Evolutionary conservation across 2,113 vertebrate genomes (phyloP), one percentile per base, ranked within the genome.

Genomic region (Notiomystis cincta): DNA sequence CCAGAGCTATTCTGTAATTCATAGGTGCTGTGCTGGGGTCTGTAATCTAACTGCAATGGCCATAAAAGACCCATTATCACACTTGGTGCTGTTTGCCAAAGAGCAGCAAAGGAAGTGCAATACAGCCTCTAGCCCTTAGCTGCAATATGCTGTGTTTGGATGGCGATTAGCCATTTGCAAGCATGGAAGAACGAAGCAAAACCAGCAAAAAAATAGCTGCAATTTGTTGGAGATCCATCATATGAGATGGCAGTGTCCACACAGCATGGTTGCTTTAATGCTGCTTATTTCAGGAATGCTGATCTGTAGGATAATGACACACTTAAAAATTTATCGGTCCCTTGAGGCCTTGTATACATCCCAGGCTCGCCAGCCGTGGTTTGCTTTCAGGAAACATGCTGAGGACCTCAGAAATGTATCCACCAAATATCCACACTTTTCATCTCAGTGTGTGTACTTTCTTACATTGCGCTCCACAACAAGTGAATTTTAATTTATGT

Each of bases 361-460:
- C 66, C 69, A 79, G 61, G 13, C 77, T 91, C 0, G 0, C 60
- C 4, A 4, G 70, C 47, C 0, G 0, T 21, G 76, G 92, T 86
- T 95, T 95, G 58, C 66, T 88, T 73, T 90, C 71, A 90, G 92
- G 54, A 96, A 95, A 77, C 42, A 11, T 30, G 58, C 90, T 90
- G 87, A 93, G 71, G 33, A 87, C 62, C 60, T 93, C 66, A 93
- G 95, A 79, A 93, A 73, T 61, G 14, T 50, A 54, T 54, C 75
- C 66, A 73, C 73, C 70, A 85, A 85, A 91, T 92, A 48, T 24
- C 82, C 42, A 47, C 37, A 54, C 93, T 96, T 88, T 90, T 94
- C 82, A 61, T 82, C 75, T 88, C 22, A 0, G 33, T 38, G 30
- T 50, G n/a, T 57, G 20, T 76, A n/a, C n/a, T 50, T 85, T 38